Conservation (phyloP, 2,888 invertebrate species). For the Litoditis marina region DNA sequence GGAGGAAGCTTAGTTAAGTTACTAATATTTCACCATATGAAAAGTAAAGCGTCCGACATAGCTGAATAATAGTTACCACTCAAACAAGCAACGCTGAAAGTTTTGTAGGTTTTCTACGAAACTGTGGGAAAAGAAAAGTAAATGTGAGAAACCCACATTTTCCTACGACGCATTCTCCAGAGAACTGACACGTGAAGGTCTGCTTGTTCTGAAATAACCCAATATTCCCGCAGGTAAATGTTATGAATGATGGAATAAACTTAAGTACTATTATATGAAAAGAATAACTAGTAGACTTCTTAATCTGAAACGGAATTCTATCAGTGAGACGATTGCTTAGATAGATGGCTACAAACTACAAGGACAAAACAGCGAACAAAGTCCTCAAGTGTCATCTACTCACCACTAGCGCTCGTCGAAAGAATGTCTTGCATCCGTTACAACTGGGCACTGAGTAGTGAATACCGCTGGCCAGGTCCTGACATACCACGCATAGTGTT, state of each 20-base stretch:
- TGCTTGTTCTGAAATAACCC: constrained; percentile 55
- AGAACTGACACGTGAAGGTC: constrained; percentile 49
- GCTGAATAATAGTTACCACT: no score
- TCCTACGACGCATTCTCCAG: constrained; percentile 47
- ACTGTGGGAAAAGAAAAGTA: background rate
- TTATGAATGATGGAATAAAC: no score
- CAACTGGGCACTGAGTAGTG: constrained; percentile 51
- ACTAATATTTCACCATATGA: no score
- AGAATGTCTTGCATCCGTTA: constrained; percentile 52
- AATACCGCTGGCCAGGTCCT: constrained; percentile 47
- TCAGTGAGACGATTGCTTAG: no score
- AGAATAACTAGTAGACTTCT: no score
- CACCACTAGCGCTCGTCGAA: constrained; percentile 47
- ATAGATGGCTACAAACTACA: no score
- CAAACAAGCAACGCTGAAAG: background rate
- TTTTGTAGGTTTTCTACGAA: background rate
- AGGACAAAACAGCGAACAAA: background rate
- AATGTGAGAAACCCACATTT: constrained; percentile 36
- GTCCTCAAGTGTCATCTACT: constrained; percentile 10
- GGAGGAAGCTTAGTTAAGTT: no score
- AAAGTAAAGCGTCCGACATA: no score
- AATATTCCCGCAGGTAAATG: no score
- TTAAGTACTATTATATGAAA: no score
- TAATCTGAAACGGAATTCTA: no score
- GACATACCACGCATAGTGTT: constrained; percentile 49